A percentile compares a stretch with the other conserved stretches of the same genome.
Evolutionary conservation across 2,113 vertebrate species (phyloP).

Genomic region (Chamaea fasciata): DNA sequence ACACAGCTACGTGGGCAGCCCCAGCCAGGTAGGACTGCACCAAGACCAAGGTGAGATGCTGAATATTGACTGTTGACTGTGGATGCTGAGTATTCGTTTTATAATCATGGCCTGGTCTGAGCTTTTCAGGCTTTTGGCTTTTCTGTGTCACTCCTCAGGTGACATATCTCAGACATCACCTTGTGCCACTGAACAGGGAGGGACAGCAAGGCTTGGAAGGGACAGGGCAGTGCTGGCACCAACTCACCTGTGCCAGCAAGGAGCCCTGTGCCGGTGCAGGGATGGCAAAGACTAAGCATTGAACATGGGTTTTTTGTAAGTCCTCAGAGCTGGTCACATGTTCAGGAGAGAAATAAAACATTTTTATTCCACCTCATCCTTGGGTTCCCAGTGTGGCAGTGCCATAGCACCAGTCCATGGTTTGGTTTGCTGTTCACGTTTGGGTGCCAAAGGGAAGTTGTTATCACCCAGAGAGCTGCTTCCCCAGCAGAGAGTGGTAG

Average conservation of each 20-base stretch:
- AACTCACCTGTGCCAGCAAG: not conserved
- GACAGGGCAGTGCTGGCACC: not conserved
- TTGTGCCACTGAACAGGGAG: not conserved
- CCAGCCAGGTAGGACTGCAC: not conserved
- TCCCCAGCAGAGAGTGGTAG: not conserved
- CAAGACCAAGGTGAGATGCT: not conserved
- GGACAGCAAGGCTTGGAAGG: not conserved
- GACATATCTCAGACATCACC: not conserved
- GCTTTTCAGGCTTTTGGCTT: not conserved
- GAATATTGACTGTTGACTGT: not conserved
- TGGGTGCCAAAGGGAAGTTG: not conserved
- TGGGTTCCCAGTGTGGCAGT: accelerated
- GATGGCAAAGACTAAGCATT: not conserved
- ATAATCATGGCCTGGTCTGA: not conserved
- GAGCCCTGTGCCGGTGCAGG: not conserved
- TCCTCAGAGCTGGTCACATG: not conserved
- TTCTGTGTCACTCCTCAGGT: accelerated
- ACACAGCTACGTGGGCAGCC: not conserved
- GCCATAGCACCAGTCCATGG: not conserved
- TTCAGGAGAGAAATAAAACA: not conserved
- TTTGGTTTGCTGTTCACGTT: not conserved
- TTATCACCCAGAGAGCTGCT: not conserved
- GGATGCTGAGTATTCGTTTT: not conserved
- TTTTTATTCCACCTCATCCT: not conserved
- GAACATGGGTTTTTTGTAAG: not conserved